Base-by-base conservation (phyloP, 2,113 vertebrate genomes). In the Meriones unguiculatus region DNA sequence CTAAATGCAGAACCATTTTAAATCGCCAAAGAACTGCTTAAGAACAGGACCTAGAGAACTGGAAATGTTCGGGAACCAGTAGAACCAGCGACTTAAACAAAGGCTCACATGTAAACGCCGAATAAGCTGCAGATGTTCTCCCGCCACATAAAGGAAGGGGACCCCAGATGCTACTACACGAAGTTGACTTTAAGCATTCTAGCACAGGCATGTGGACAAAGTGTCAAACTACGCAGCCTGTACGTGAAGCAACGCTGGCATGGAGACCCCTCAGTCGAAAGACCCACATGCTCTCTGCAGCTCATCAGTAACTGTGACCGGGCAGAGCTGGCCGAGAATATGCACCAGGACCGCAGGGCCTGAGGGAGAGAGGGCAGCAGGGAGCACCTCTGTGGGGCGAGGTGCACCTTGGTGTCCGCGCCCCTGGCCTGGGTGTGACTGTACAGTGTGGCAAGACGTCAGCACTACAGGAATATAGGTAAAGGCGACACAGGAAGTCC, bases 21-120 rank as follows among this genome's bases (percentile, higher is more conserved):
- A 62, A 41, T 50, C 12, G 85, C 73, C 57, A 59, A 62, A 70
- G 35, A 85, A 64, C 24, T n/a, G 38, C 5, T 62, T 38, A 25
- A 89, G 59, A 87, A 67, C 28, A 92, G 75, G 82, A 95, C 92
- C 2, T 89, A 69, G 3, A 96, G 35, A 89, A 90, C 25, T 25
- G 90, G 38, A 93, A 92, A 95, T 12, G 69, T 6, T 73, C 9
- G 87, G 77, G 57, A 82, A 91, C 76, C 2, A 76, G 84, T 38
- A 88, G 54, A 84, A 95, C 41, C 32, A 30, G 86, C 81, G 24
- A 85, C 28, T 22, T 70, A 80, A 46, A 18, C 30, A 78, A 30
- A 59, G 41, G 28, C 50, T 77, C 67, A 92, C 32, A 65, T 32
- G 5, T 67, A 82, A 91, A 94, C 32, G 13, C 25, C 73, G 38